Evolutionary conservation across 2,797 vertebrate genomes (phyloP).

Genomic region (Alauda arvensis): DNA sequence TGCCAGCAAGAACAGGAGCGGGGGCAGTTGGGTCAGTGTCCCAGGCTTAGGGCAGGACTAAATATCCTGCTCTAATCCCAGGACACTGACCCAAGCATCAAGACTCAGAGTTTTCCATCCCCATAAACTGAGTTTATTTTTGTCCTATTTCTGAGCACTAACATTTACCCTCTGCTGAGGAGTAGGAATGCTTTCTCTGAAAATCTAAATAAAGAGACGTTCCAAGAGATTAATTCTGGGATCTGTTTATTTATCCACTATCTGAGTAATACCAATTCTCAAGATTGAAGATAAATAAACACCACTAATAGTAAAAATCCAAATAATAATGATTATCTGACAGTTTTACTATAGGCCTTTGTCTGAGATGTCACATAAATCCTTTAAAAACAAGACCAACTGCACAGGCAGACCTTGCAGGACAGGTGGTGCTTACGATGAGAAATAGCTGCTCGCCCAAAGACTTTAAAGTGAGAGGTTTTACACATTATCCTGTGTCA

Average conservation of each 20-base stretch:
- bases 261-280: constrained; percentile 6
- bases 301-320: constrained; percentile 3
- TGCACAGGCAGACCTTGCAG: not conserved
- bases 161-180: constrained; percentile 30
- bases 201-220: constrained; percentile 24
- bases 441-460: not conserved
- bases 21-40: not conserved
- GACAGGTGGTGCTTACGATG: not conserved
- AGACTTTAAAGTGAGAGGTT: not conserved
- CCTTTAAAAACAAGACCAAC: not conserved
- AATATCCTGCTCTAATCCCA: not conserved
- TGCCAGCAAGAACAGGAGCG: not conserved
- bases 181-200: constrained; percentile 6
- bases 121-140: constrained; percentile 37
- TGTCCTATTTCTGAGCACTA: constrained; percentile 10
- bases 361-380: not conserved
- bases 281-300: constrained; percentile 32
- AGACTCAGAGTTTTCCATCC: not conserved
- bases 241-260: constrained; percentile 3
- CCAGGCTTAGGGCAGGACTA: not conserved
- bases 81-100: not conserved
- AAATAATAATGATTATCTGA: constrained; percentile 18
- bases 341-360: not conserved
- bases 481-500: not conserved
- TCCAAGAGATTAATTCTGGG: constrained; percentile 27